Percentiles rank a stretch among this genome's conserved stretches.
Evolutionary conservation across 2,113 vertebrate species (phyloP).

Genomic region (Sylvietta virens): DNA sequence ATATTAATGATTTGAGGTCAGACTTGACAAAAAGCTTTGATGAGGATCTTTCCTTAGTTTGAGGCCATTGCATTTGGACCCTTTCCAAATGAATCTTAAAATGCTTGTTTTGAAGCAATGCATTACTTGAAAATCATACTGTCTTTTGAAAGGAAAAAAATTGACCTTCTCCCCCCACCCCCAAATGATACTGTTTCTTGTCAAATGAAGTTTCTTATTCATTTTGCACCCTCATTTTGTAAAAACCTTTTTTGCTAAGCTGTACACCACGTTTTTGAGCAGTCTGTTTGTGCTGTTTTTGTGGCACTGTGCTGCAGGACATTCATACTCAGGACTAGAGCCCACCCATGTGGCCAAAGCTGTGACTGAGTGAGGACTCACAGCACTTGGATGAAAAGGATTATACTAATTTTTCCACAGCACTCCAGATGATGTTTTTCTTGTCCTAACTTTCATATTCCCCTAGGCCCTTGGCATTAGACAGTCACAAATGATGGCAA

Average conservation of each 20-base stretch:
- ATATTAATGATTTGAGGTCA: background rate
- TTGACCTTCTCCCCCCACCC: rapidly evolving
- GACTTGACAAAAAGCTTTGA: background rate
- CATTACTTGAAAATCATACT: background rate
- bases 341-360: background rate
- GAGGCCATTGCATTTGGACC: background rate
- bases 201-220: background rate
- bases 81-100: background rate
- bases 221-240: background rate
- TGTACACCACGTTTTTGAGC: background rate
- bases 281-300: background rate
- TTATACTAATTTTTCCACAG: background rate
- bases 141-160: background rate
- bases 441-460: background rate
- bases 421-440: background rate
- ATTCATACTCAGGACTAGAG: background rate
- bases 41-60: background rate
- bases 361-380: background rate
- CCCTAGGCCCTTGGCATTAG: background rate
- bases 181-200: background rate
- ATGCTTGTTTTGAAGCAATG: background rate
- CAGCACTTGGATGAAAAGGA: background rate
- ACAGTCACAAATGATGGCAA: background rate
- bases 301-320: background rate
- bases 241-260: background rate